Evolutionary conservation across 2,113 vertebrate species (phyloP), one percentile per base, ranked within the genome.

Genomic region (Bucco capensis): DNA sequence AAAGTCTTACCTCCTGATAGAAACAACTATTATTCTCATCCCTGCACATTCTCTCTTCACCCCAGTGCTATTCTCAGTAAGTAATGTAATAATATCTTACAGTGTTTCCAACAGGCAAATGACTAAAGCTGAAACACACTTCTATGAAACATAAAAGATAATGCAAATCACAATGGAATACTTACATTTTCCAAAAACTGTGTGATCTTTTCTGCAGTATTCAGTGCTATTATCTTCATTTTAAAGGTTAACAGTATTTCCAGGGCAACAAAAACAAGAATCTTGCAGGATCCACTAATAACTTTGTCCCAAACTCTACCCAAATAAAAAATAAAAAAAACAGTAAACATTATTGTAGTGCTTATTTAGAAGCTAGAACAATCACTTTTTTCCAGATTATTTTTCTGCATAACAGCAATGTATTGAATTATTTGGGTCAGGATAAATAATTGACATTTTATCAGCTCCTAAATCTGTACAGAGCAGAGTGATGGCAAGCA

Each of bases 281-380:
- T 99, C 97, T 99, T 99, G 97, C 99, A 99, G 83, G 99, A 99
- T 78, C 99, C 99, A 49, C 99, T 99, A 90, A 99, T 98, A 91
- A 99, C 98, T 96, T 99, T 99, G 97, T 99, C 99, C 99, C 99
- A 99, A 79, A 99, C 98, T 96, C 99, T 99, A 73, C 3, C 96
- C 93, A 74, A 73, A 96, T 92, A 96, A 90, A 83, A 49, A 87
- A 35, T 5, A 1, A 40, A 31, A 70, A 85, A 19, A 3, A 56
- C 53, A 88, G 12, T 71, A 88, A 88, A 70, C 47, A 46, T 70
- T n/a, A 74, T 0, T 83, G 37, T 9, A 70, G 37, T 60, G n/a
- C 21, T 70, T 42, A 33, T 88, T 93, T 75, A 44, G 62, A 69
- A 76, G 51, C 67, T 56, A 47, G 11, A 65, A 75, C 6, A 65